A percentile compares a stretch with the other conserved stretches of the same genome.
phyloP scores from a whole-genome alignment of 2,888 invertebrate species.

The Gastrophysa polygoni region DNA sequence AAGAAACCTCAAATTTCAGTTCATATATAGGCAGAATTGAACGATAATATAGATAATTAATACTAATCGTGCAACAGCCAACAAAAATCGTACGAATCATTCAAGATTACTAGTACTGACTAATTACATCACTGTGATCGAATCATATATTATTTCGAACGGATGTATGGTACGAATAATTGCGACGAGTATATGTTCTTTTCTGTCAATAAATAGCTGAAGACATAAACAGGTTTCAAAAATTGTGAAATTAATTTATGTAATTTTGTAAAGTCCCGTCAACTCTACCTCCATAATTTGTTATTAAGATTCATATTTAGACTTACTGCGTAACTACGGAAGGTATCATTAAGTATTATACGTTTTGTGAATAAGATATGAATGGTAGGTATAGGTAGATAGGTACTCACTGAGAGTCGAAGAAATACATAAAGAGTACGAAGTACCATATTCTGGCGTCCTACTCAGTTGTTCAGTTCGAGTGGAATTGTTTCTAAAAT shows the following conservation, averaged over 20 bases:
- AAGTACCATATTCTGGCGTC: too few relatives aligned
- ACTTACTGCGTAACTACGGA: slow-evolving; percentile 22
- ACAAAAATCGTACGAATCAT: not conserved
- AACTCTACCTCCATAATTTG: slow-evolving; percentile 14
- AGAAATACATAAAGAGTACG: too few relatives aligned
- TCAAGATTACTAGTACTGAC: not conserved
- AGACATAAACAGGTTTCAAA: slow-evolving; percentile 18
- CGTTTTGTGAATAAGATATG: not conserved
- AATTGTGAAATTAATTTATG: slow-evolving; percentile 18
- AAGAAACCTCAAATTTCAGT: too few relatives aligned
- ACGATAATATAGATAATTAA: too few relatives aligned
- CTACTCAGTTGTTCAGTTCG: too few relatives aligned
- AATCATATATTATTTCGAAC: slow-evolving; percentile 2
- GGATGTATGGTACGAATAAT: slow-evolving; percentile 7
- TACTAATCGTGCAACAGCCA: not conserved
- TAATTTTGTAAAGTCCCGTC: slow-evolving; percentile 20
- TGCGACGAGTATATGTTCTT: slow-evolving; percentile 1
- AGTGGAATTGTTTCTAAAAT: too few relatives aligned
- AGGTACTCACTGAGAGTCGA: too few relatives aligned
- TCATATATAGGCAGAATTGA: too few relatives aligned
- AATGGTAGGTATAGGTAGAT: too few relatives aligned
- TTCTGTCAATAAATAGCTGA: slow-evolving; percentile 10
- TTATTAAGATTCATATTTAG: slow-evolving; percentile 17
- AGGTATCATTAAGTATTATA: slow-evolving; percentile 14
- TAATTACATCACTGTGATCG: not conserved